phyloP scores from a whole-genome alignment of 2,113 vertebrate species.

The Protobothrops mucrosquamatus region DNA sequence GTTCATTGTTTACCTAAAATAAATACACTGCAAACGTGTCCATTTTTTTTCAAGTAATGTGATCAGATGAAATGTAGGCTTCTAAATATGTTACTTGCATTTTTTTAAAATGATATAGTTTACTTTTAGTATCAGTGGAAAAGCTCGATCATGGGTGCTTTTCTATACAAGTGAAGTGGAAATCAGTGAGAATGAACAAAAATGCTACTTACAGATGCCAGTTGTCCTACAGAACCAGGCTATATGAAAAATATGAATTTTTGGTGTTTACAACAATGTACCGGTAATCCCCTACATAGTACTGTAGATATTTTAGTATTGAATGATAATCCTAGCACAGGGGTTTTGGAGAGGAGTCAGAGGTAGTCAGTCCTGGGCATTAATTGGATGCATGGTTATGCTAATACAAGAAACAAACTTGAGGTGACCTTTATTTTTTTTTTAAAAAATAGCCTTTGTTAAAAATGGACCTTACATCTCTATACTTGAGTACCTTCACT shows the following conservation, averaged over 20 bases:
- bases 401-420: background rate
- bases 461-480: background rate
- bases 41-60: background rate
- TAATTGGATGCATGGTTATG: background rate
- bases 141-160: background rate
- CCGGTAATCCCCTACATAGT: background rate
- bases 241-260: background rate
- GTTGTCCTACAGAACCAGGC: background rate
- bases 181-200: background rate
- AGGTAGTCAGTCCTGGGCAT: background rate
- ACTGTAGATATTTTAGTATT: too few species aligned
- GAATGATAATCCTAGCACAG: background rate
- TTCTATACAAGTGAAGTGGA: background rate
- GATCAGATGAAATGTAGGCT: background rate
- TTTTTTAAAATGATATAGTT: background rate
- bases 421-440: too few species aligned
- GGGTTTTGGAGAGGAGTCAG: background rate
- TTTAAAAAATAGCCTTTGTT: background rate
- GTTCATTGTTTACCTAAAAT: background rate
- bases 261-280: background rate
- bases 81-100: background rate
- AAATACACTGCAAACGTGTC: background rate
- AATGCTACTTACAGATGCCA: background rate
- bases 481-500: conserved; percentile 8
- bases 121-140: background rate